Evolutionary conservation across 2,113 vertebrate species (phyloP).

Genomic region (Setophaga petechia): DNA sequence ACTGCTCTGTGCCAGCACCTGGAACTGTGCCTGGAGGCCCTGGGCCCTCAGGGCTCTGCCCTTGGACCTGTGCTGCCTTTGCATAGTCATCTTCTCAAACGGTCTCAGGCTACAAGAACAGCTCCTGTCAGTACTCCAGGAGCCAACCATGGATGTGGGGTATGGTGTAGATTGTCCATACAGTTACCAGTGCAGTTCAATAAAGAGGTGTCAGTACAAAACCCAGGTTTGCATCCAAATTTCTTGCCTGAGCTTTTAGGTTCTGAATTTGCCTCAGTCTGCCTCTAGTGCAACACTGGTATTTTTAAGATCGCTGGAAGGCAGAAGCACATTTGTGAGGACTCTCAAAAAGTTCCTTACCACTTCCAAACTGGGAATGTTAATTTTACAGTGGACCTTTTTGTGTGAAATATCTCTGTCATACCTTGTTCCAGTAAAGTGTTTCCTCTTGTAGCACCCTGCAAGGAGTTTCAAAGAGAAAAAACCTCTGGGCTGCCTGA

Average conservation of each 20-base stretch:
- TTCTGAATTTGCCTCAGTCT: neutral
- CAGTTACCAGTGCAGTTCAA: neutral
- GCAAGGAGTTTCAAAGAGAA: neutral
- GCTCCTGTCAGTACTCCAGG: neutral
- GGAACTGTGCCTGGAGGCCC: constrained; percentile 13
- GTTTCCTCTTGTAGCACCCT: neutral
- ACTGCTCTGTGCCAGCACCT: neutral
- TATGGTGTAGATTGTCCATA: neutral
- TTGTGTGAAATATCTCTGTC: neutral
- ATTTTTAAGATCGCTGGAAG: neutral
- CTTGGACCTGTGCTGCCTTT: neutral
- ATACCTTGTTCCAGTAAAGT: neutral
- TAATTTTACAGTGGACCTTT: neutral
- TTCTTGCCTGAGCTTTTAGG: neutral
- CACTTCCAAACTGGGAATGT: neutral
- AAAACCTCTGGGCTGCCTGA: neutral
- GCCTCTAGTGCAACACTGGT: neutral
- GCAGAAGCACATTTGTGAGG: neutral
- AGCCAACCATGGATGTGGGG: accelerated
- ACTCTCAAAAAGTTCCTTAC: neutral
- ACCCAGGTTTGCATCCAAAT: neutral
- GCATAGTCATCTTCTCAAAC: neutral
- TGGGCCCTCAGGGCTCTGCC: neutral
- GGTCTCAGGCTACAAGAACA: neutral
- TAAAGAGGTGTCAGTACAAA: neutral